phyloP scores from a whole-genome alignment of 2,888 invertebrate species.

The Prosapia bicincta region DNA sequence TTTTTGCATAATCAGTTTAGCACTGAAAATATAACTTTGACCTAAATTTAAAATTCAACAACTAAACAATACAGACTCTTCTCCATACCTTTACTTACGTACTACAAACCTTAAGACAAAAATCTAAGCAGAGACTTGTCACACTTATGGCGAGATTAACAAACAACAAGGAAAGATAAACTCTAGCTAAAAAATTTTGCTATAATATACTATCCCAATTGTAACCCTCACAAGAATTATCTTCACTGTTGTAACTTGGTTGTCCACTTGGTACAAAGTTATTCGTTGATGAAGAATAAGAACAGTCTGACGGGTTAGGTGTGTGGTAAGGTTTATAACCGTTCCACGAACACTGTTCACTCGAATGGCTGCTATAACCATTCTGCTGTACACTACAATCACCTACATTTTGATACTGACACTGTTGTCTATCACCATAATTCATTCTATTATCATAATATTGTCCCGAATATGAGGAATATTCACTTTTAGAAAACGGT shows the following conservation, averaged over 20 bases:
- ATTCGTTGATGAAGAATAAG: constrained; percentile 3
- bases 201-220: constrained; percentile 19
- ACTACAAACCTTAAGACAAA: constrained; percentile 18
- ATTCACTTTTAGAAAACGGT: background rate
- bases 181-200: constrained; percentile 2
- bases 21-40: too few species aligned
- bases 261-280: constrained; percentile 15
- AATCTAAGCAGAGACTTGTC: constrained; percentile 16
- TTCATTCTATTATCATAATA: background rate
- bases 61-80: background rate
- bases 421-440: background rate
- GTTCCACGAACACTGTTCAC: constrained; percentile 5
- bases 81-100: background rate
- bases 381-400: constrained; percentile 1
- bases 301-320: constrained; percentile 2
- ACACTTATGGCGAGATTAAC: background rate
- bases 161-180: constrained; percentile 1
- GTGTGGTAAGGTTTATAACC: background rate
- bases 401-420: background rate
- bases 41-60: background rate
- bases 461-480: background rate
- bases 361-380: constrained; percentile 12
- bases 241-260: constrained; percentile 19
- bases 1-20: too few species aligned
- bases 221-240: constrained; percentile 20